Evolutionary conservation across 2,797 vertebrate species (phyloP), one percentile per base, ranked within the genome.

Genomic region (Fringilla coelebs): DNA sequence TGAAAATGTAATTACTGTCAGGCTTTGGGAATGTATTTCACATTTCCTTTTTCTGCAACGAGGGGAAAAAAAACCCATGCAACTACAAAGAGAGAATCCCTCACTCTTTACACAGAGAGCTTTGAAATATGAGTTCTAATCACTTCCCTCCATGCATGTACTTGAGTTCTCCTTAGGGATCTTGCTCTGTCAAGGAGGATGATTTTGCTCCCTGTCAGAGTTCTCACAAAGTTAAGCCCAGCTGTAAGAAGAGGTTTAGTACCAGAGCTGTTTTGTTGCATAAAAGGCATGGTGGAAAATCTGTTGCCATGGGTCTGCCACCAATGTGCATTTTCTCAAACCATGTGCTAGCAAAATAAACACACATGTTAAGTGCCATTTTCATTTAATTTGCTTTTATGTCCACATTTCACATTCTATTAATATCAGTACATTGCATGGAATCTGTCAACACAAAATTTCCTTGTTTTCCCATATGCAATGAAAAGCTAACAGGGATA

Each of bases 381-480:
- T 96, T 85, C 34, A 15, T 63, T 88, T 52, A 36, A 11, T 43
- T 88, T 85, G 19, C 17, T 80, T 88, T 96, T 94, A 88, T 89
- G 60, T 36, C 34, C 79, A 38, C 2, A 1, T 93, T 93, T 94
- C 49, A 84, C 54, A n/a, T 72, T 71, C 61, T 41, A 57, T 91
- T 94, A 71, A 45, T 82, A 36, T 76, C 70, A 68, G 65, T 62
- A 71, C n/a, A 17, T 84, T 45, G 15, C 31, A 49, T 55, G 48
- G 60, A 79, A 28, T 24, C 31, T 77, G 51, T 75, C 76, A 91
- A 5, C 8, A 31, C 38, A 49, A 26, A 91, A 81, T 7, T 25
- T 88, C 48, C 24, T 76, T 5, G 17, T 76, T 88, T 88, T 34
- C 57, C 26, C 1, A 0, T 18, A 17, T 24, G 13, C 29, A 79